phyloP scores from a whole-genome alignment of 2,888 invertebrate species.

The Linyphia triangularis region DNA sequence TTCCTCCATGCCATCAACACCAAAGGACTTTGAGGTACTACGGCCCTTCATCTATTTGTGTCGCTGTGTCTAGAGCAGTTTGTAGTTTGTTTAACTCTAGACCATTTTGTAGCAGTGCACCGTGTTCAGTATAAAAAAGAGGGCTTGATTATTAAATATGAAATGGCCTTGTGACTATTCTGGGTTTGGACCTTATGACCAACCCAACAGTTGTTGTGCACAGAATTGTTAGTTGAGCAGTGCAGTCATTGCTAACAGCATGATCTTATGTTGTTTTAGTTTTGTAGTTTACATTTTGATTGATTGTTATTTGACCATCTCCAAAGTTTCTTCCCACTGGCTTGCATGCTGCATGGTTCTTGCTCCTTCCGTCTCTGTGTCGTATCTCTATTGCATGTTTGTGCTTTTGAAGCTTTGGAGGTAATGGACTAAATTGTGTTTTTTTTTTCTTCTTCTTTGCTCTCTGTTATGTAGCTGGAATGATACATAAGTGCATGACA shows the following conservation, averaged over 20 bases:
- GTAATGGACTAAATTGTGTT: conserved; percentile 9
- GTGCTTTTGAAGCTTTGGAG: conserved; percentile 70
- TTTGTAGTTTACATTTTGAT: conserved; percentile 75
- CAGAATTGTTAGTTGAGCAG: conserved; percentile 73
- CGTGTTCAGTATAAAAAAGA: conserved; percentile 58
- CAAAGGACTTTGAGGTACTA: conserved; percentile 76
- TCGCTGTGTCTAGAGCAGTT: conserved; percentile 75
- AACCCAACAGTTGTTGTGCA: conserved; percentile 73
- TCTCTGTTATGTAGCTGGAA: conserved; percentile 32
- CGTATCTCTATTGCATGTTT: too few species aligned
- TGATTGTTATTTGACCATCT: conserved; percentile 81
- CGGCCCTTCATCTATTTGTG: conserved; percentile 75
- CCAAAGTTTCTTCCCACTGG: conserved; percentile 82
- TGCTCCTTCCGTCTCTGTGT: conserved; percentile 7
- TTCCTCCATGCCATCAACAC: conserved; percentile 72
- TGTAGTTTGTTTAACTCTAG: conserved; percentile 74
- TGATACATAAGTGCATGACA: conserved; percentile 67
- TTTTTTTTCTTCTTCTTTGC: neutral
- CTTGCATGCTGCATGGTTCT: conserved; percentile 69
- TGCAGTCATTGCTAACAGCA: conserved; percentile 74
- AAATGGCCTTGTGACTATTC: conserved; percentile 32
- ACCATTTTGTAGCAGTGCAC: conserved; percentile 74
- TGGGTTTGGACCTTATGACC: conserved; percentile 55
- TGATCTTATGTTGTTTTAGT: conserved; percentile 76
- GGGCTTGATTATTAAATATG: conserved; percentile 57